A percentile compares a stretch with the other conserved stretches of the same genome.
Evolutionary conservation across 2,113 vertebrate genomes (phyloP).

Genomic region (Odocoileus virginianus): DNA sequence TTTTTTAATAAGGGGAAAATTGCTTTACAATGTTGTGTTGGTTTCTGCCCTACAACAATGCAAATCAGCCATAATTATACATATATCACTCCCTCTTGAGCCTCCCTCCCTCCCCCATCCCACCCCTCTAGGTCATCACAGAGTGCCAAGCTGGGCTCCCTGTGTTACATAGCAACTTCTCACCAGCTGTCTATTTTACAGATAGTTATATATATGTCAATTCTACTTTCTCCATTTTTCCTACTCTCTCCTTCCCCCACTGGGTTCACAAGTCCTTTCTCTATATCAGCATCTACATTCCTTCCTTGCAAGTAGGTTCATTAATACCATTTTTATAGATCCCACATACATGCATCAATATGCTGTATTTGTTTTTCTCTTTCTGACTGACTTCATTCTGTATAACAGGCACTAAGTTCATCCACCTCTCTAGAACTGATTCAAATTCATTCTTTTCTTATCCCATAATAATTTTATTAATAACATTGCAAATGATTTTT

Average conservation of each 20-base stretch:
- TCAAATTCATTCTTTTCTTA: not conserved
- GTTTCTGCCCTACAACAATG: not conserved
- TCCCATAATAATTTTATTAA: not conserved
- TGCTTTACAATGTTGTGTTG: not conserved
- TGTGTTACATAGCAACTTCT: not conserved
- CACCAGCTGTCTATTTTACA: not conserved
- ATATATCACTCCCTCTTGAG: not conserved
- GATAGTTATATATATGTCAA: not conserved
- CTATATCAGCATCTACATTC: not conserved
- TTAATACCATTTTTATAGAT: not conserved
- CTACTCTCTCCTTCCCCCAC: not conserved
- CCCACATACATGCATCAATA: not conserved
- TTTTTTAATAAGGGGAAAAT: not conserved
- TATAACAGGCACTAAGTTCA: not conserved
- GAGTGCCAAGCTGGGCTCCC: not conserved
- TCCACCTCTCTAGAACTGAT: not conserved
- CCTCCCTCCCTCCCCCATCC: not conserved
- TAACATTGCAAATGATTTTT: not conserved
- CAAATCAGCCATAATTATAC: not conserved
- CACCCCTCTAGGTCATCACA: not conserved
- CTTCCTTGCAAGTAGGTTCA: not conserved
- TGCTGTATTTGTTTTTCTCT: not conserved
- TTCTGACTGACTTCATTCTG: not conserved
- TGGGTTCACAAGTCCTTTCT: not conserved
- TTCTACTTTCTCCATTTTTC: not conserved